Evolutionary conservation across 2,888 invertebrate genomes (phyloP), one percentile per base, ranked within the genome.

Genomic region (Urechis unicinctus): DNA sequence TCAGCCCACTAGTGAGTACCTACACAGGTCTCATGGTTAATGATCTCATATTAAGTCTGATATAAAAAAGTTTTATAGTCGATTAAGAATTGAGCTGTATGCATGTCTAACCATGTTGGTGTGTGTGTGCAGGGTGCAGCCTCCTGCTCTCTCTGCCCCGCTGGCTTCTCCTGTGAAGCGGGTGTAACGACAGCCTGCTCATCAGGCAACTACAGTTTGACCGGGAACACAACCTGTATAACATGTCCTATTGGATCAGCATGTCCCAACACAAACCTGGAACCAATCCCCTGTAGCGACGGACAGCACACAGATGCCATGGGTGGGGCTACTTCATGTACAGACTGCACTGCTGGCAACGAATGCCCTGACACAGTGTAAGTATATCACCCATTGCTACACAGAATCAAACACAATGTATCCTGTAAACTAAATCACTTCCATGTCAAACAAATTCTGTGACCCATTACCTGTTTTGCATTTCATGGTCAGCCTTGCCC

Each of bases 141-240:
- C 49, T 57, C 24, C 64, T 71, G 72, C 56, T 53, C 53, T 1
- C 9, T 45, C 3, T 73, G 73, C 61, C 66, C 64, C 21, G 62
- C 66, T 1, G 72, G 74, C 13, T 61, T 67, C 58, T 53, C 64
- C 43, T 73, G 73, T 57, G 66, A 69, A 1, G 57, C 51, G 50
- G 4, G 22, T 52, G 13, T 52, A 17, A 44, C 17, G 41, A 57
- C 50, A 13, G 21, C 30, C 21, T 58, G 74, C 65, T 45, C n/a
- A 25, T 68, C 68, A 25, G 73, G 74, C 1, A 65, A 62, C 50
- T 72, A 61, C 62, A 72, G 72, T 56, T 55, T 60, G 4, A 58
- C 63, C 2, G 68, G 69, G 13, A 63, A 66, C 36, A 63, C 57
- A 17, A 56, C 60, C 2, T 74, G 74, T 57, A 60, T 60, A 0